Percentiles rank a stretch among this genome's conserved stretches.
These are phyloP conservation scores for Drosophila watanabei DNA, from an alignment of 1,140 invertebrate genomes.

Conservation along the genomic window DNA sequence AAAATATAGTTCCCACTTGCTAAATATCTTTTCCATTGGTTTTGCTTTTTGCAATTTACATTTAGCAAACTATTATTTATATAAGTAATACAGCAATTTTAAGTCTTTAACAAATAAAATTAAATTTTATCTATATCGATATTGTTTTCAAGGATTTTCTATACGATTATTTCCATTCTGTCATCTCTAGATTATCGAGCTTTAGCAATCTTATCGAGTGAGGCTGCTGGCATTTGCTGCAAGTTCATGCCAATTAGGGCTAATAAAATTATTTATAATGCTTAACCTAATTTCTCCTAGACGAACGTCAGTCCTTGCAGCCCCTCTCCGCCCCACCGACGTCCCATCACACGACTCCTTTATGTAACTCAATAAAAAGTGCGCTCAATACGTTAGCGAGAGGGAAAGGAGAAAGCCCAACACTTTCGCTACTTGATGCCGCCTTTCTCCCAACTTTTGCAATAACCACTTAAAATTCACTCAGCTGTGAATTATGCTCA, in stretches of 20 bases:
- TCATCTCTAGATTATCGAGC: slow-evolving; percentile 11
- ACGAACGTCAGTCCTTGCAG: slow-evolving; percentile 42
- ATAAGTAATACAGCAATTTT: neutral
- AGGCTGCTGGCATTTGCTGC: slow-evolving; percentile 46
- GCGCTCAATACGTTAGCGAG: slow-evolving; percentile 50
- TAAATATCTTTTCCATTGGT: too few relatives aligned
- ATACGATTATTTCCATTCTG: neutral
- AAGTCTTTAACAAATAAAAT: neutral
- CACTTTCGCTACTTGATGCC: slow-evolving; percentile 74
- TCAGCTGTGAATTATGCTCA: slow-evolving; percentile 83
- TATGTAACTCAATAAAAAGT: slow-evolving; percentile 78
- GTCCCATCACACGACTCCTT: slow-evolving; percentile 10
- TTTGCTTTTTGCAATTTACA: neutral
- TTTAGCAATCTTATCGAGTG: slow-evolving; percentile 20
- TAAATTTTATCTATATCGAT: too few relatives aligned
- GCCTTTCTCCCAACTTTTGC: slow-evolving; percentile 74
- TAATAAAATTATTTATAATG: slow-evolving; percentile 85
- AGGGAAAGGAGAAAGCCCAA: slow-evolving; percentile 41
- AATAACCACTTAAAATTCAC: slow-evolving; percentile 85
- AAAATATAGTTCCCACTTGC: neutral
- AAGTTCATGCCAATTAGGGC: slow-evolving; percentile 80
- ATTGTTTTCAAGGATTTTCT: neutral
- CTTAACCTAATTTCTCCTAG: slow-evolving; percentile 79
- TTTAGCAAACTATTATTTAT: neutral
- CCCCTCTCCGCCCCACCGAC: too few relatives aligned